Conservation (phyloP, 1,140 invertebrate species). For the Vanessa atalanta region DNA sequence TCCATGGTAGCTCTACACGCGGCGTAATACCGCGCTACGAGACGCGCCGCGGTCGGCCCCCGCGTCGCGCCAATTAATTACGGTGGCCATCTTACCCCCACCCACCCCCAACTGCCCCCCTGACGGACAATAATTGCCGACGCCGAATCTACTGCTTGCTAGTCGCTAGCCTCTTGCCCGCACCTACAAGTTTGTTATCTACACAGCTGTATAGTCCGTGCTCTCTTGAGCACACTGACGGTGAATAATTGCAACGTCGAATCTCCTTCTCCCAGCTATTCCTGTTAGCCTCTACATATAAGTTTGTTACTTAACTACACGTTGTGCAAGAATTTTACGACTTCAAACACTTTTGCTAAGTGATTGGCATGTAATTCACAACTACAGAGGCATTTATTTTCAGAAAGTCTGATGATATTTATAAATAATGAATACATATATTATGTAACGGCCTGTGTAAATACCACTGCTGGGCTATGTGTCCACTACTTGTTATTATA, state of each 20-base stretch:
- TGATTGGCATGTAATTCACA: neutral
- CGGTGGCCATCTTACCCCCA: slow-evolving; percentile 76
- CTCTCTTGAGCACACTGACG: slow-evolving; percentile 17
- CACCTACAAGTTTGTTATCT: slow-evolving; percentile 36
- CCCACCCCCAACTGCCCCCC: slow-evolving; percentile 41
- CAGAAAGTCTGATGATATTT: too few relatives aligned
- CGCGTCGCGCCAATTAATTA: slow-evolving; percentile 80
- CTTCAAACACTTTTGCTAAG: neutral
- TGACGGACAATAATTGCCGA: slow-evolving; percentile 75
- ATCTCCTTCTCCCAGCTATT: neutral
- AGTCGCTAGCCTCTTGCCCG: slow-evolving; percentile 58
- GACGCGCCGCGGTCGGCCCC: slow-evolving; percentile 76
- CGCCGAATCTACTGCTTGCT: slow-evolving; percentile 61
- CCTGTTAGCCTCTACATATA: neutral
- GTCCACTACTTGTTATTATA: too few relatives aligned
- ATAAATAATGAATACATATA: too few relatives aligned
- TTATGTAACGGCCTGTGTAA: too few relatives aligned
- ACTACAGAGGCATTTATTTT: too few relatives aligned
- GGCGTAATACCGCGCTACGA: slow-evolving; percentile 70
- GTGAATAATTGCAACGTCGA: slow-evolving; percentile 9
- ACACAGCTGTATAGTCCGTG: slow-evolving; percentile 7
- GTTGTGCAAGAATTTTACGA: neutral
- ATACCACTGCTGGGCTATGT: too few relatives aligned
- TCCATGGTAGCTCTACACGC: slow-evolving; percentile 45
- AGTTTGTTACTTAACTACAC: neutral